Evolutionary conservation across 2,113 vertebrate genomes (phyloP), one percentile per base, ranked within the genome.

Genomic region (Rhodinocichla rosea): DNA sequence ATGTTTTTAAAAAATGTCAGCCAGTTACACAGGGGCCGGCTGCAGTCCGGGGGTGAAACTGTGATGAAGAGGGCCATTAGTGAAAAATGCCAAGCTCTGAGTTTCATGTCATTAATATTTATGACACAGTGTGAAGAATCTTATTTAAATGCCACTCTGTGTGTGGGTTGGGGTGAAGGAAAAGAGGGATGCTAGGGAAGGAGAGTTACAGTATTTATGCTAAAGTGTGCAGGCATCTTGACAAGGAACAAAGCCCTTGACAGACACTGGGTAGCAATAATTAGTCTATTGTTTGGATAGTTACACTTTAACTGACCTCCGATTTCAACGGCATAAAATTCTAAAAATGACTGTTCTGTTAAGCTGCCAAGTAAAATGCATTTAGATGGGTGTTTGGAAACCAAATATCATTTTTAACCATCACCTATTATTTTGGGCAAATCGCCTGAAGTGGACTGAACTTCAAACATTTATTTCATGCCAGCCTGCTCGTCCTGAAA

Each of bases 91-190:
- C 79, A 92, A 68, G 56, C 57, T 62, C 64, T 81, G 83, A 89
- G 68, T 87, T 93, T 71, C 37, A 15, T 35, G 52, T 45, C 88
- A 92, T 95, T 94, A 95, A 90, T 94, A 96, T 96, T 96, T 90
- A 94, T 90, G 52, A 82, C 73, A 81, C 26, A 92, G 80, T 42
- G 44, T 84, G 80, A 92, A 89, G 62, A 86, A 79, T 83, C 75
- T 76, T 88, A 83, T 67, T 95, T 89, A 94, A 94, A 92, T 78
- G 64, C 49, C 80, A 82, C 30, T 89, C 82, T 42, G 55, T 70
- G 57, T 90, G 71, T 71, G 47, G 71, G 47, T 86, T 89, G 59
- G 59, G 50, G 39, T 86, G 52, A 71, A 78, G 60, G 68, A 86
- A 93, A 64, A 89, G 50, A 78, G 47, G 39, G 55, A 62, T 83